Conservation (phyloP, 2,888 invertebrate species). For the Bugula neritina region DNA sequence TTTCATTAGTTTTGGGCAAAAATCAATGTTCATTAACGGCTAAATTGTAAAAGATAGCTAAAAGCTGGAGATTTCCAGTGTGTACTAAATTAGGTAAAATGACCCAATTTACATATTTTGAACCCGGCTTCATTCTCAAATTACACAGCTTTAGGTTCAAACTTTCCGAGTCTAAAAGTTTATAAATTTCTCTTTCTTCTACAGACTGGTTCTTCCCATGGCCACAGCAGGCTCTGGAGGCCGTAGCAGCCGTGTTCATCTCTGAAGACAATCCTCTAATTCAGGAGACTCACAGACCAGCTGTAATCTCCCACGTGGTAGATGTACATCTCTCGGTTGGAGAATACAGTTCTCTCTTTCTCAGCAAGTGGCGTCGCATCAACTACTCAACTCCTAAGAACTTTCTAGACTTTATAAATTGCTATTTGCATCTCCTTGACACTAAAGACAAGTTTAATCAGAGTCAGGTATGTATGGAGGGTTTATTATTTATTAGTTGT, state of each 20-base stretch:
- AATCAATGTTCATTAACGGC: too few species aligned
- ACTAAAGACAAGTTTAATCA: constrained; percentile 28
- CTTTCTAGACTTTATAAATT: constrained; percentile 30
- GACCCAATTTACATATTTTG: too few species aligned
- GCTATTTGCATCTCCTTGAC: constrained; percentile 28
- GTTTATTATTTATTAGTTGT: neutral
- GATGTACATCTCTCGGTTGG: constrained; percentile 29
- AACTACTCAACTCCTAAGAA: constrained; percentile 31
- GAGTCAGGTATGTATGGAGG: constrained; percentile 16
- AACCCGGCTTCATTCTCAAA: too few species aligned
- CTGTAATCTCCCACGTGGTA: constrained; percentile 30
- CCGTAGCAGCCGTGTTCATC: constrained; percentile 29
- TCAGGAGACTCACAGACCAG: constrained; percentile 20
- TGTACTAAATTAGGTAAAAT: too few species aligned
- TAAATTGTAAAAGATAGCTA: too few species aligned
- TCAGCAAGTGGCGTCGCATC: constrained; percentile 26
- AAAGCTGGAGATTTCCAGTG: too few species aligned
- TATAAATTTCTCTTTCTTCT: neutral
- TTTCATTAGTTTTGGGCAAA: too few species aligned
- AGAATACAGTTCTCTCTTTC: constrained; percentile 27
- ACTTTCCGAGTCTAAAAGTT: too few species aligned
- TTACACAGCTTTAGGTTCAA: too few species aligned
- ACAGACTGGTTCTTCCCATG: constrained; percentile 29
- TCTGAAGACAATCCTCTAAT: constrained; percentile 28
- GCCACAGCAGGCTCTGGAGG: constrained; percentile 30